Conservation (phyloP, 2,113 vertebrate genomes). For the Lophochroa leadbeateri region DNA sequence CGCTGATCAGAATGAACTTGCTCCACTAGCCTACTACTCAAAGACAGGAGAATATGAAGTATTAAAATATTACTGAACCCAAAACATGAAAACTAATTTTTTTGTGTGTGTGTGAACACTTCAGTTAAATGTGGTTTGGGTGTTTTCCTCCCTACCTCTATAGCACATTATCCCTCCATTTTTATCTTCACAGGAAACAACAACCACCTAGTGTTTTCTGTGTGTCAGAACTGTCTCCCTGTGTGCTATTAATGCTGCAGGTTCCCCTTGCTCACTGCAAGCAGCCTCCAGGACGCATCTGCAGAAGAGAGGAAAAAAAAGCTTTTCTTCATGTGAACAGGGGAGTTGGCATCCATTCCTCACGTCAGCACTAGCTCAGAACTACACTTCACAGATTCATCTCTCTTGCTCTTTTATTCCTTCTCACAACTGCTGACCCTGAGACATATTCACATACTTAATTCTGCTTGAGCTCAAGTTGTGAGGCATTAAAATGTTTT, state of each 20-base stretch:
- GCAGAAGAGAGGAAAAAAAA: not conserved
- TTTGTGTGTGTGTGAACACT: not conserved
- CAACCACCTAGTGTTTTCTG: not conserved
- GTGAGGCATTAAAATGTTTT: slow-evolving; percentile 8
- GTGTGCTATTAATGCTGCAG: not conserved
- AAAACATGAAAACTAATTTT: not conserved
- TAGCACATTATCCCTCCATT: not conserved
- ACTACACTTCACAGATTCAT: not conserved
- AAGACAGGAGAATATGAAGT: not conserved
- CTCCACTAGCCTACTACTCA: not conserved
- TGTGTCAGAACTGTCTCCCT: not conserved
- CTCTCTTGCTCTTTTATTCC: not conserved
- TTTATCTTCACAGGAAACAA: not conserved
- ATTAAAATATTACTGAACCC: not conserved
- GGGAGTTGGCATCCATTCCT: not conserved
- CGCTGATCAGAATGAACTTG: not conserved
- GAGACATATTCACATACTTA: slow-evolving; percentile 4
- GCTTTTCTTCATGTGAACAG: not conserved
- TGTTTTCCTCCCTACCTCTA: not conserved
- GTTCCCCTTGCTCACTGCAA: not conserved
- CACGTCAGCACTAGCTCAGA: not conserved
- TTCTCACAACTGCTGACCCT: not conserved
- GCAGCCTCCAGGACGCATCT: not conserved
- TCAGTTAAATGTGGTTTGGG: not conserved
- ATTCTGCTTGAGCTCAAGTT: slow-evolving; percentile 21